phyloP scores from a whole-genome alignment of 2,888 invertebrate genomes.

The Ganaspis brasiliensis region DNA sequence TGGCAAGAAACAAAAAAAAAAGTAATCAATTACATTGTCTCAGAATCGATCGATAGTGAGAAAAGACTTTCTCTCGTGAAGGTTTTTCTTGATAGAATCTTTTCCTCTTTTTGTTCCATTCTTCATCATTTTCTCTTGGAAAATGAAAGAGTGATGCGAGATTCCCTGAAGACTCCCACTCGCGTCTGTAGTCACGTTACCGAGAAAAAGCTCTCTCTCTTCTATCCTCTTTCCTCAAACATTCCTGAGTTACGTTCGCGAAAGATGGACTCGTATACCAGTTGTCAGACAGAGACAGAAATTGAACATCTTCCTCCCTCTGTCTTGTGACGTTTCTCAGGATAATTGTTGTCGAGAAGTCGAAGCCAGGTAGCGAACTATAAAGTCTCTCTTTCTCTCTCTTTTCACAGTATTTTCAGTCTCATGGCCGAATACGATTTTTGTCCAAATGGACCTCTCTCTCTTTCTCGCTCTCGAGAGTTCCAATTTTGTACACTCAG shows the following conservation, averaged over 20 bases:
- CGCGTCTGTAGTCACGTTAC: slow-evolving; percentile 33
- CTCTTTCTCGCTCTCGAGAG: neutral
- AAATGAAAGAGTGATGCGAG: slow-evolving; percentile 41
- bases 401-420: slow-evolving; percentile 12
- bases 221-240: slow-evolving; percentile 30
- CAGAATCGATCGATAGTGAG: neutral
- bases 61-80: slow-evolving; percentile 31
- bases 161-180: slow-evolving; percentile 45
- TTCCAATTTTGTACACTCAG: slow-evolving; percentile 28
- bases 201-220: slow-evolving; percentile 38
- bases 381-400: slow-evolving; percentile 15
- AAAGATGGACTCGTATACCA: slow-evolving; percentile 15
- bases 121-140: slow-evolving; percentile 38
- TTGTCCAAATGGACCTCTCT: slow-evolving; percentile 17
- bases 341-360: slow-evolving; percentile 43
- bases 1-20: too few relatives aligned
- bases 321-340: slow-evolving; percentile 29
- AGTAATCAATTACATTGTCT: too few relatives aligned
- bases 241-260: slow-evolving; percentile 37
- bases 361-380: slow-evolving; percentile 27
- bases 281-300: neutral
- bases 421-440: slow-evolving; percentile 29
- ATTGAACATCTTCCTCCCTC: neutral
- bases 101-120: slow-evolving; percentile 4
- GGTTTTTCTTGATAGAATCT: slow-evolving; percentile 18